Conservation (phyloP, 2,888 invertebrate genomes). For the Calliscelio sp. region DNA sequence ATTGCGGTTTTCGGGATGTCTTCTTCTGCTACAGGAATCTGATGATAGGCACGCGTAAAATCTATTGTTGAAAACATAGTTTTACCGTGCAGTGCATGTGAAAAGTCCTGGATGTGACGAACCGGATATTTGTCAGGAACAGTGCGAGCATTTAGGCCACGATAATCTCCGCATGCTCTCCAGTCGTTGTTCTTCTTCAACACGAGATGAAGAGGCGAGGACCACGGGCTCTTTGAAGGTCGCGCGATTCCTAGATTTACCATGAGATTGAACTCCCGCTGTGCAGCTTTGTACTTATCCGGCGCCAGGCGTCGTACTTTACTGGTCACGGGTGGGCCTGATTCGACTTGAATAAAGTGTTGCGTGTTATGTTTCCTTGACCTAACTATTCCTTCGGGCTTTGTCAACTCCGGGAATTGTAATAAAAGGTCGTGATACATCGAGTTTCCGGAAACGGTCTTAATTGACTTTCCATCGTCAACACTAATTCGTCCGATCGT, state of each 20-base stretch:
- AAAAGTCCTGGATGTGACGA: background rate
- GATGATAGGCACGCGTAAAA: constrained; percentile 37
- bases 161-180: constrained; percentile 57
- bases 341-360: constrained; percentile 76
- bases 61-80: constrained; percentile 9
- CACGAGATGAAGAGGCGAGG: background rate
- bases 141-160: constrained; percentile 30
- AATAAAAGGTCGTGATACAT: background rate
- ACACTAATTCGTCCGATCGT: no score
- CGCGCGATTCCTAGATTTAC: constrained; percentile 76
- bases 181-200: constrained; percentile 32
- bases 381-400: constrained; percentile 50
- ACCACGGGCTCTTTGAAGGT: constrained; percentile 64
- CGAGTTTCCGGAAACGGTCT: background rate
- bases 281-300: constrained; percentile 75
- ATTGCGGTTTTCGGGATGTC: constrained; percentile 38
- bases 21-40: constrained; percentile 39
- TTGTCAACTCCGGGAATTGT: constrained; percentile 27
- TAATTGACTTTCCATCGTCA: background rate
- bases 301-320: constrained; percentile 79
- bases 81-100: background rate
- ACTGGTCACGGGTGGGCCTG: constrained; percentile 79
- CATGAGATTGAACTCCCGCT: constrained; percentile 78
- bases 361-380: constrained; percentile 35
- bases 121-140: constrained; percentile 20